Evolutionary conservation across 2,797 vertebrate genomes (phyloP).

Genomic region (Parauchenoglanis ngamensis): DNA sequence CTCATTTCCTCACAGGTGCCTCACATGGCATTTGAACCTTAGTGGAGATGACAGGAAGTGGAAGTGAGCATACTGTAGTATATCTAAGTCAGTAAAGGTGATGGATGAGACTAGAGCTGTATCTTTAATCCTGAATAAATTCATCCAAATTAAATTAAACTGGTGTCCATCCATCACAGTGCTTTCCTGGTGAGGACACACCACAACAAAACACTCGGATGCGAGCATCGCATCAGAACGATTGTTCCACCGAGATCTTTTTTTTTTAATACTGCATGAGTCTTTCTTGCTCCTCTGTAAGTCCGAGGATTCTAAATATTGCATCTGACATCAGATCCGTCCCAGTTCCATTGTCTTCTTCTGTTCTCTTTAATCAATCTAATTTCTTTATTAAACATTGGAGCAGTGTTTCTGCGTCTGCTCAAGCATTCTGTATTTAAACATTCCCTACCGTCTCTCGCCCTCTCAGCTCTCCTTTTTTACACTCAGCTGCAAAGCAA

Average conservation of each 20-base stretch:
- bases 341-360: not conserved
- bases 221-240: conserved; percentile 42
- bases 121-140: conserved; percentile 28
- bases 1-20: not conserved
- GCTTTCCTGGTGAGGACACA: not conserved
- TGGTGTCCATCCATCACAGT: conserved; percentile 29
- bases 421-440: not conserved
- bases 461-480: not conserved
- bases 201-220: conserved; percentile 23
- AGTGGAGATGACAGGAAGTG: conserved; percentile 1
- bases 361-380: too few species aligned
- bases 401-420: not conserved
- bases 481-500: not conserved
- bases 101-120: conserved; percentile 12
- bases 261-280: not conserved
- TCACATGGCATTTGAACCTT: not conserved
- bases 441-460: too few species aligned
- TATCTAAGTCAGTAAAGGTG: conserved; percentile 11
- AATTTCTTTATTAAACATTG: conserved; percentile 41
- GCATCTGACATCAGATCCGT: not conserved
- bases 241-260: not conserved
- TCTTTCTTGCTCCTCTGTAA: not conserved
- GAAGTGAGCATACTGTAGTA: not conserved
- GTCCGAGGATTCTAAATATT: not conserved
- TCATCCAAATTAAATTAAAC: conserved; percentile 17